These are phyloP conservation scores for Tiliqua scincoides DNA, from an alignment of 2,113 vertebrate genomes.

Conservation along the genomic window DNA sequence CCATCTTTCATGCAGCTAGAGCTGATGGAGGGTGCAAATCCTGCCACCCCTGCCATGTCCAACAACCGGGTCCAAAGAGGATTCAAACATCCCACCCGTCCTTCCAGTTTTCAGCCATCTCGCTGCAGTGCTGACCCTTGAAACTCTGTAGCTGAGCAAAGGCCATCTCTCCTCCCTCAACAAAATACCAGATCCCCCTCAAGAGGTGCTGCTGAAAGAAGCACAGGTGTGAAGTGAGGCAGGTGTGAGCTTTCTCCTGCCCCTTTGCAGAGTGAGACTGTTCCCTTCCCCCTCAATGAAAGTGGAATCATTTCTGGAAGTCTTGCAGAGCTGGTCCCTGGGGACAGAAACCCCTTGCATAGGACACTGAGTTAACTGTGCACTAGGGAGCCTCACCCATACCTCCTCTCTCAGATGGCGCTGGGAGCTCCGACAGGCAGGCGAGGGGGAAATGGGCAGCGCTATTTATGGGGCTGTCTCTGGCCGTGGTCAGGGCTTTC, in stretches of 20 bases:
- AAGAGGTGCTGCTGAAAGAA: neutral
- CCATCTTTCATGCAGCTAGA: too few species aligned
- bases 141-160: neutral
- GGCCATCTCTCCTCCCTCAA: neutral
- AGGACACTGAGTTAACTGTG: neutral
- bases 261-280: neutral
- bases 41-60: too few species aligned
- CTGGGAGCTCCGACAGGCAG: neutral
- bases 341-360: too few species aligned
- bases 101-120: too few species aligned
- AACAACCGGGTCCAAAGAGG: too few species aligned
- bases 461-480: neutral
- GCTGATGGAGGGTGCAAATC: too few species aligned
- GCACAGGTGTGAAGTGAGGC: neutral
- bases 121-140: too few species aligned
- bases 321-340: neutral
- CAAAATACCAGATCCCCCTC: neutral
- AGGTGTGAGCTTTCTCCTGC: neutral
- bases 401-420: neutral
- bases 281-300: neutral
- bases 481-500: conserved; percentile 12
- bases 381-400: neutral
- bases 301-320: neutral
- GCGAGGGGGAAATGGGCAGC: neutral
- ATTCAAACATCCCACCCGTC: too few species aligned